These are phyloP conservation scores for Oxyruncus cristatus DNA, from an alignment of 2,113 vertebrate genomes.

Conservation along the genomic window DNA sequence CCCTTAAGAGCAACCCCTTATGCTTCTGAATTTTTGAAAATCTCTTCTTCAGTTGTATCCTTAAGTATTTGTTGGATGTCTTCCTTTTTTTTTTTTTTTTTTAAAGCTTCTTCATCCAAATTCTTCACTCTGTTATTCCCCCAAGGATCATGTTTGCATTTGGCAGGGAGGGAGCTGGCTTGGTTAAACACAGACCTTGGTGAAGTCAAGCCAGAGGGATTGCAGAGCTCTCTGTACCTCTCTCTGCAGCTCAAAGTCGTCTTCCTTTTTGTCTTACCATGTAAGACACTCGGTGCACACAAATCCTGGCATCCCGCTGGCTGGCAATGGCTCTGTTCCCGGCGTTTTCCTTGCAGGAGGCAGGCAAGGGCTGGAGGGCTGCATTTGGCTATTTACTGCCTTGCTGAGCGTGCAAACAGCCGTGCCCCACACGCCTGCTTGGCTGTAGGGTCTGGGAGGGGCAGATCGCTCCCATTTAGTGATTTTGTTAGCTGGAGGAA, in stretches of 20 bases:
- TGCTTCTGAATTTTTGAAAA: neutral
- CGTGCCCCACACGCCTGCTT: accelerated
- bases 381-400: neutral
- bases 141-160: slow-evolving; percentile 18
- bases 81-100: neutral
- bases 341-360: neutral
- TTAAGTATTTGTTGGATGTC: slow-evolving; percentile 4
- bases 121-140: neutral
- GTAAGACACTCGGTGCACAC: accelerated
- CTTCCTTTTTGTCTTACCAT: neutral
- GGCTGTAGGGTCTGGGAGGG: neutral
- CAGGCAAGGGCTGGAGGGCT: neutral
- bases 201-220: neutral
- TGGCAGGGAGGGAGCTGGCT: slow-evolving; percentile 24
- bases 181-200: neutral
- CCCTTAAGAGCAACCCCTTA: neutral
- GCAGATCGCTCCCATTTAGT: neutral
- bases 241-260: neutral
- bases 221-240: neutral
- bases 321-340: neutral
- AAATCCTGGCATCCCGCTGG: neutral
- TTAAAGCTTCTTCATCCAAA: neutral
- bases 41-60: neutral
- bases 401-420: neutral
- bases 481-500: neutral